phyloP scores from a whole-genome alignment of 2,888 invertebrate genomes.

The Biston betularia region DNA sequence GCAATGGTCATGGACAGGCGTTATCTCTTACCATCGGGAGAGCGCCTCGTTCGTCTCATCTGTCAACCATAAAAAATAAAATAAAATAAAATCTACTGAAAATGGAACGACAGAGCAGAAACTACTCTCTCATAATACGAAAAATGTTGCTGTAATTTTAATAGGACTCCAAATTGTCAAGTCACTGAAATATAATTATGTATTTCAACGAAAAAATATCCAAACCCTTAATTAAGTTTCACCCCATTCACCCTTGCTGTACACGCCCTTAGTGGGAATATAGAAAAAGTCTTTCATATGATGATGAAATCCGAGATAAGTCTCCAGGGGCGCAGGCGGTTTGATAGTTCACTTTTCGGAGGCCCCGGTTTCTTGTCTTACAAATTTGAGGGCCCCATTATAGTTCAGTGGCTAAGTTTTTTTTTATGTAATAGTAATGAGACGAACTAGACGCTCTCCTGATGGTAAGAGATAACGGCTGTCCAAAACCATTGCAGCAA shows the following conservation, averaged over 20 bases:
- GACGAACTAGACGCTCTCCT: too few species aligned
- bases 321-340: slow-evolving; percentile 1
- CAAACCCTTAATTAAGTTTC: slow-evolving; percentile 30
- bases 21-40: too few species aligned
- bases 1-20: too few species aligned
- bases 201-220: slow-evolving; percentile 14
- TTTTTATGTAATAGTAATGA: too few species aligned
- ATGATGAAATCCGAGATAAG: slow-evolving; percentile 39
- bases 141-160: not conserved
- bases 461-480: too few species aligned
- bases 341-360: not conserved
- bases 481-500: too few species aligned
- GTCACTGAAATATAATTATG: slow-evolving; percentile 11
- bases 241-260: slow-evolving; percentile 22
- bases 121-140: not conserved
- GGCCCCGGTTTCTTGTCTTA: not conserved
- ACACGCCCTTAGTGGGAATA: slow-evolving; percentile 20
- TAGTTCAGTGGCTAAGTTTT: too few species aligned
- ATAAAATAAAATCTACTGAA: too few species aligned
- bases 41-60: too few species aligned
- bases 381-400: not conserved
- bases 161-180: slow-evolving; percentile 2
- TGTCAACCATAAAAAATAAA: too few species aligned
- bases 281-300: slow-evolving; percentile 34
- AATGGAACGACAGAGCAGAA: too few species aligned